Evolutionary conservation across 2,113 vertebrate species (phyloP), one percentile per base, ranked within the genome.

Genomic region (Hiodon tergisus): DNA sequence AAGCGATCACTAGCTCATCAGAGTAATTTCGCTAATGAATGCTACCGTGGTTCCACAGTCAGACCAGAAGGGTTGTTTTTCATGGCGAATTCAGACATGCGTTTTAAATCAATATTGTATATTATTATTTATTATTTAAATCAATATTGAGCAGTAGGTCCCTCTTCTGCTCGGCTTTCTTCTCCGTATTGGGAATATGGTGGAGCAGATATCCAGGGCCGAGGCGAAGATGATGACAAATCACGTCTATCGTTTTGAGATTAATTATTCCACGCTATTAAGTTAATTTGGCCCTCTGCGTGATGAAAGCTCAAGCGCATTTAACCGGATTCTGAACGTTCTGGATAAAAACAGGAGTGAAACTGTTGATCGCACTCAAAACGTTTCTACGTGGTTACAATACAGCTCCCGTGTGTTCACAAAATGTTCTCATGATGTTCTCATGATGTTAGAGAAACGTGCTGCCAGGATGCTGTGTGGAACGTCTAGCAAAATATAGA

Each of bases 21-120:
- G 76, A 78, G 69, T 82, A 82, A 85, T 80, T 80, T 83, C 71
- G 77, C 78, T 87, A 83, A 85, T 84, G 81, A 85, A 85, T 81
- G 74, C 69, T 78, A 71, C 74, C 72, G 77, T 73, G 74, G 76
- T 82, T 72, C 67, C 78, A 69, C 71, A 31, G 58, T n/a, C 74
- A 80, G 72, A 81, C 77, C 76, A 58, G 74, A 60, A 73, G 62
- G 66, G 76, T 69, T 81, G 78, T 79, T 76, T 69, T 75, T 82
- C 75, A 82, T 80, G 78, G 75, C 81, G 72, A 74, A 63, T 62
- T 13, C 60, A 78, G 57, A 57, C 75, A 72, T 53, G 67, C 73
- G 80, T 60, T 77, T 80, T 77, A 84, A 85, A 83, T 84, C 83
- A 83, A 77, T 73, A 81, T 78, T 79, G 78, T n/a, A n/a, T n/a